phyloP scores from a whole-genome alignment of 1,140 invertebrate species.

The Medauroidea extradentata region DNA sequence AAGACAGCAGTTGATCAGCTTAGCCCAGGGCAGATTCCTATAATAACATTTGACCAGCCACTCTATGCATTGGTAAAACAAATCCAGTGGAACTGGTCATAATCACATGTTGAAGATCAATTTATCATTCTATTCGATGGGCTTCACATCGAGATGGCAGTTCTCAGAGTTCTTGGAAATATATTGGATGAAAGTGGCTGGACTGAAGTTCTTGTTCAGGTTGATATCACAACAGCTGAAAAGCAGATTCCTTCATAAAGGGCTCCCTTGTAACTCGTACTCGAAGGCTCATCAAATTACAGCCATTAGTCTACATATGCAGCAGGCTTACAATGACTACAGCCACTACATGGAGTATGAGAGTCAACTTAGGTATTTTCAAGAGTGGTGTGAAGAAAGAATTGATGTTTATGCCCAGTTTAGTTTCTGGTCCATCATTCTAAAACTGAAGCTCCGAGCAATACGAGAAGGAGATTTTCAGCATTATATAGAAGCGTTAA shows the following conservation, averaged over 20 bases:
- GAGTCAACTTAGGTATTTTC: no score
- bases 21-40: conserved; percentile 25
- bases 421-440: no score
- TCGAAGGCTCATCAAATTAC: no score
- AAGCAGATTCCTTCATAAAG: background rate
- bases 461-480: no score
- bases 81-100: conserved; percentile 23
- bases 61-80: conserved; percentile 22
- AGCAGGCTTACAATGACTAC: no score
- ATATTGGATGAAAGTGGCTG: background rate
- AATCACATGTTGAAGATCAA: conserved; percentile 1
- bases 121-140: background rate
- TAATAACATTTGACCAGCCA: conserved; percentile 24
- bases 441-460: no score
- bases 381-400: no score
- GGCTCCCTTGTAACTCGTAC: no score
- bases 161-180: conserved; percentile 5
- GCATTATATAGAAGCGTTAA: no score
- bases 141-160: background rate
- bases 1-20: background rate
- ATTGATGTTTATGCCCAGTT: no score
- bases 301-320: no score
- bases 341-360: no score
- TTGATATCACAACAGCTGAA: background rate
- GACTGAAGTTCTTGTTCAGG: background rate